Percentiles rank a stretch among this genome's conserved stretches.
Evolutionary conservation across 2,888 invertebrate species (phyloP).

Genomic region (Drosophila kanekoi): DNA sequence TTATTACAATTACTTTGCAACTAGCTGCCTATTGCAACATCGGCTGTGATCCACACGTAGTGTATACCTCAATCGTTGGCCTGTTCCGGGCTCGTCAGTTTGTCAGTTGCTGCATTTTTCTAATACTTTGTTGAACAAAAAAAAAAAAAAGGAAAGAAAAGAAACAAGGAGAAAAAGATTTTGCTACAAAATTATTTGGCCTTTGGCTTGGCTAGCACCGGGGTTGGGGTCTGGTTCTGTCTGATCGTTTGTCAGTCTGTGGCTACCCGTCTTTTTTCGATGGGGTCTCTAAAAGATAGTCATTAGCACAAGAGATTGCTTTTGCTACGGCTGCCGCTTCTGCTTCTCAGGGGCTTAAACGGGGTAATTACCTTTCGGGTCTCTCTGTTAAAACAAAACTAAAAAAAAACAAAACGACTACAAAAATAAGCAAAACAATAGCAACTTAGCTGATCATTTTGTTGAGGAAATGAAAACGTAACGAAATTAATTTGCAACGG

Average conservation of each 20-base stretch:
- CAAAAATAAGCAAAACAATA: slow-evolving; percentile 36
- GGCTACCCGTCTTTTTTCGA: slow-evolving; percentile 65
- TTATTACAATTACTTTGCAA: slow-evolving; percentile 74
- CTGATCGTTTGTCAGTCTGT: slow-evolving; percentile 59
- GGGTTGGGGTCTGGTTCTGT: slow-evolving; percentile 37
- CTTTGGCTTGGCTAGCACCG: slow-evolving; percentile 45
- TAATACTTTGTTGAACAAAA: slow-evolving; percentile 49
- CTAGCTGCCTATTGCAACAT: slow-evolving; percentile 40
- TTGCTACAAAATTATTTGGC: slow-evolving; percentile 63
- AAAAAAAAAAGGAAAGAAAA: slow-evolving; percentile 13
- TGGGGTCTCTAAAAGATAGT: slow-evolving; percentile 68
- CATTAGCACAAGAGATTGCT: slow-evolving; percentile 73
- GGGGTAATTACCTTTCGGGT: slow-evolving; percentile 70
- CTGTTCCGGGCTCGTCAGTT: slow-evolving; percentile 20
- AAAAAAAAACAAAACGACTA: slow-evolving; percentile 8
- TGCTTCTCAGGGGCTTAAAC: slow-evolving; percentile 62
- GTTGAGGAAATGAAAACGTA: slow-evolving; percentile 77
- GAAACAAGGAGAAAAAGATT: slow-evolving; percentile 3
- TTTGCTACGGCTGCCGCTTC: slow-evolving; percentile 53
- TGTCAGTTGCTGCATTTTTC: slow-evolving; percentile 60
- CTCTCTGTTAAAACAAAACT: slow-evolving; percentile 4
- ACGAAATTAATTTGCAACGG: slow-evolving; percentile 77
- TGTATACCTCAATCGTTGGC: slow-evolving; percentile 13
- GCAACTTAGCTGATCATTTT: slow-evolving; percentile 56
- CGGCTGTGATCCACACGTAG: slow-evolving; percentile 30